Conservation (phyloP, 2,797 vertebrate genomes). For the Craterocephalus amniculus region DNA sequence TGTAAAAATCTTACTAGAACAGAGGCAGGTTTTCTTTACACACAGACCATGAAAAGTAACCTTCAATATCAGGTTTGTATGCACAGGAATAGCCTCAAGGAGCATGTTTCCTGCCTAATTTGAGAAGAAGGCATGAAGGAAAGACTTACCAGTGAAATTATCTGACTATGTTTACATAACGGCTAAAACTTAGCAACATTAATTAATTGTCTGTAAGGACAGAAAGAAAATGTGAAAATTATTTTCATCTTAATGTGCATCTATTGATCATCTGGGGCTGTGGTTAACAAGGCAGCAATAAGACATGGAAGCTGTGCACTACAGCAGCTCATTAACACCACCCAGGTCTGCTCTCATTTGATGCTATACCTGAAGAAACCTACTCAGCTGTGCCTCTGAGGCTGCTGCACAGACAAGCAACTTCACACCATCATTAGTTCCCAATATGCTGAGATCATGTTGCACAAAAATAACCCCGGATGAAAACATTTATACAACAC, state of each 20-base stretch:
- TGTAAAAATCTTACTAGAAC: neutral
- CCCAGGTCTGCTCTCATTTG: slow-evolving; percentile 50
- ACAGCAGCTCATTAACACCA: slow-evolving; percentile 53
- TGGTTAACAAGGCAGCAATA: slow-evolving; percentile 57
- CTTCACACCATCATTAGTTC: slow-evolving; percentile 42
- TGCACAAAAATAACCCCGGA: slow-evolving; percentile 41
- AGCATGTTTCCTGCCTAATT: neutral
- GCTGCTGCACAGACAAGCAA: slow-evolving; percentile 23
- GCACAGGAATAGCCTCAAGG: too few species aligned
- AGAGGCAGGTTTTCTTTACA: neutral
- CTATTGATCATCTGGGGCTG: slow-evolving; percentile 49
- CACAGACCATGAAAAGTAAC: too few species aligned
- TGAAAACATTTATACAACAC: slow-evolving; percentile 11
- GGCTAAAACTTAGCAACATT: slow-evolving; percentile 48
- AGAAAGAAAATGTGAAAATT: slow-evolving; percentile 42
- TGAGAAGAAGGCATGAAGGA: too few species aligned
- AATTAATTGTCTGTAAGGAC: slow-evolving; percentile 60
- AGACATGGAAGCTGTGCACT: slow-evolving; percentile 29
- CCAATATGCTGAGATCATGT: slow-evolving; percentile 18
- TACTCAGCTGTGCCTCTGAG: slow-evolving; percentile 38
- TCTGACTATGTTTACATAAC: slow-evolving; percentile 49
- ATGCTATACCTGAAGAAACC: slow-evolving; percentile 58
- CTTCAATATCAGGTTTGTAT: too few species aligned
- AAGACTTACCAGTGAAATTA: slow-evolving; percentile 1
- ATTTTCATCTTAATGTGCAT: slow-evolving; percentile 49